phyloP scores from a whole-genome alignment of 2,113 vertebrate genomes.

The Corythornis cristatus region DNA sequence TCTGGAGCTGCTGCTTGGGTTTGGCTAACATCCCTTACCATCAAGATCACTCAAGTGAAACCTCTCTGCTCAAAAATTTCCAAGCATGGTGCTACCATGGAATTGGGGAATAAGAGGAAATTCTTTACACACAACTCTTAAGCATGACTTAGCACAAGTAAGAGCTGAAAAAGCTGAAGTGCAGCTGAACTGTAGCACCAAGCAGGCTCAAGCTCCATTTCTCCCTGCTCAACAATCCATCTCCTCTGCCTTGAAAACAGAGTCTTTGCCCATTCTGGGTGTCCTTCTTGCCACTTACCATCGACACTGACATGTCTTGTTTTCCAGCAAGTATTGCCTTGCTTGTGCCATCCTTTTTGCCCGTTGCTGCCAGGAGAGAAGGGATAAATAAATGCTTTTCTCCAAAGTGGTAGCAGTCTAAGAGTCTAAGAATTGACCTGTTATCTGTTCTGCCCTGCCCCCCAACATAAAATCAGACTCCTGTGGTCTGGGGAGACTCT shows the following conservation, averaged over 20 bases:
- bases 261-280: neutral
- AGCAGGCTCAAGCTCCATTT: neutral
- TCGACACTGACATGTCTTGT: constrained; percentile 76
- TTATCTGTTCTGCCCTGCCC: neutral
- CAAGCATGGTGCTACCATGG: neutral
- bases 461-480: neutral
- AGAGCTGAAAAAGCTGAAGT: neutral
- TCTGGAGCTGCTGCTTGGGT: neutral
- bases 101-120: neutral
- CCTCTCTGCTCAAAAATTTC: neutral
- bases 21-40: neutral
- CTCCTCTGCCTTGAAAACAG: neutral
- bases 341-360: constrained; percentile 67
- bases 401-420: neutral
- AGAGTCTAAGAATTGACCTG: neutral
- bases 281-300: constrained; percentile 60
- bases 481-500: neutral
- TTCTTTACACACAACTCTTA: neutral
- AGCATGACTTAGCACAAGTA: neutral
- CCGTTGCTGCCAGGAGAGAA: constrained; percentile 68
- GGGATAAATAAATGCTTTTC: neutral
- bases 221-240: fast-evolving
- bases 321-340: constrained; percentile 73
- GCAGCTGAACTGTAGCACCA: neutral
- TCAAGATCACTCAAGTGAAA: neutral